Conservation (phyloP, 2,888 invertebrate species). For the Hedya salicella region DNA sequence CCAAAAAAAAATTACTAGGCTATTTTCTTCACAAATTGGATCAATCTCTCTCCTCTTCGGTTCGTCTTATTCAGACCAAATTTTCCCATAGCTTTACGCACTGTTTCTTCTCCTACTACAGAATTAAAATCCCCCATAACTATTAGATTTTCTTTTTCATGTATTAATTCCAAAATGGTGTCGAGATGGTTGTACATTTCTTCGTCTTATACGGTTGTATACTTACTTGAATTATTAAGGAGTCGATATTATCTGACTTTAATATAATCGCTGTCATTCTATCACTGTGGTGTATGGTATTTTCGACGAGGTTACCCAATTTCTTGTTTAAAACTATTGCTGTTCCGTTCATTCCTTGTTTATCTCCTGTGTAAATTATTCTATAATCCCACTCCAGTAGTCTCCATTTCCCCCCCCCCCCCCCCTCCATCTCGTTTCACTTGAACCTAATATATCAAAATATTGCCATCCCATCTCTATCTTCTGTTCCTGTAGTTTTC, state of each 20-base stretch:
- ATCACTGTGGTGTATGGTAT: constrained; percentile 25
- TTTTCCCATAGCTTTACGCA: background rate
- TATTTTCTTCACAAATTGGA: background rate
- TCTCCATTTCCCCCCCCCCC: constrained; percentile 34
- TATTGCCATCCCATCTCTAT: constrained; percentile 23
- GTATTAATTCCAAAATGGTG: background rate
- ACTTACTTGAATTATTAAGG: background rate
- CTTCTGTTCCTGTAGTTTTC: constrained; percentile 27
- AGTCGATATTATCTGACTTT: background rate
- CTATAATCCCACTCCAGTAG: constrained; percentile 34
- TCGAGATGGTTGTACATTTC: background rate
- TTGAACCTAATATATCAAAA: constrained; percentile 20
- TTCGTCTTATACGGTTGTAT: background rate
- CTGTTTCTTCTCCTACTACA: background rate
- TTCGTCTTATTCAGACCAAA: background rate
- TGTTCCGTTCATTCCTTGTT: constrained; percentile 8
- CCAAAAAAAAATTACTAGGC: background rate
- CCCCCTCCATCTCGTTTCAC: constrained; percentile 35
- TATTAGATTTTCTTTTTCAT: background rate
- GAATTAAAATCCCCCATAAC: constrained; percentile 2
- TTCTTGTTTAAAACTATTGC: constrained; percentile 34
- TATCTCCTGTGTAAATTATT: constrained; percentile 31
- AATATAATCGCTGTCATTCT: background rate
- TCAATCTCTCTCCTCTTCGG: background rate
- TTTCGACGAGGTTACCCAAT: constrained; percentile 10